Percentiles rank a stretch among this genome's conserved stretches.
Evolutionary conservation across 2,113 vertebrate species (phyloP).

Genomic region (Neoarius graeffei): DNA sequence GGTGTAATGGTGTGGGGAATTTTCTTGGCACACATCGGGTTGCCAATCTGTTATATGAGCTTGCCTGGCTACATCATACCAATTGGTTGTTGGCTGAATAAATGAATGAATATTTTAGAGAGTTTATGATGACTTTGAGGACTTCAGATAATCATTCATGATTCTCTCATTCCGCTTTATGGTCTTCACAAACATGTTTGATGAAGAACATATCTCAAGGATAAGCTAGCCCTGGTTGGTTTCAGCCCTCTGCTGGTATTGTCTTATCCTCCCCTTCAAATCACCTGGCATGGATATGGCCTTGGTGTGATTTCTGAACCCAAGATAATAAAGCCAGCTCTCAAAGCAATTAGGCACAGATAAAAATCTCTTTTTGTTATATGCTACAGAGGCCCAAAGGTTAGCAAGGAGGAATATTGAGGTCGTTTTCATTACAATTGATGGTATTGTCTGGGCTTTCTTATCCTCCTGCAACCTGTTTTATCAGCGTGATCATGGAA

Average conservation of each 20-base stretch:
- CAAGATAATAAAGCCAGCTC: conserved; percentile 46
- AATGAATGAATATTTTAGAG: neutral
- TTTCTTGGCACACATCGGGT: neutral
- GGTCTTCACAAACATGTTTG: conserved; percentile 9
- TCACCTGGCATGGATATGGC: conserved; percentile 17
- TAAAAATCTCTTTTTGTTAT: conserved; percentile 49
- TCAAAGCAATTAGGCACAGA: conserved; percentile 55
- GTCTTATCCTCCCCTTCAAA: conserved; percentile 28
- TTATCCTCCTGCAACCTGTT: conserved; percentile 37
- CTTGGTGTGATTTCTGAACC: conserved; percentile 13
- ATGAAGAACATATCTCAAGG: conserved; percentile 7
- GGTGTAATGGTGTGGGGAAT: neutral
- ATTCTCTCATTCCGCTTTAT: neutral
- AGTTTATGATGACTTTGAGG: neutral
- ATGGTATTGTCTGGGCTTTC: conserved; percentile 45
- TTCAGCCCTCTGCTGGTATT: conserved; percentile 11
- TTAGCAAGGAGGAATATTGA: conserved; percentile 48
- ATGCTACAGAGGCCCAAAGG: conserved; percentile 34
- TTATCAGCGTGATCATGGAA: conserved; percentile 10
- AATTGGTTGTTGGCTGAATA: neutral
- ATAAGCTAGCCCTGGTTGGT: neutral
- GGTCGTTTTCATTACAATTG: conserved; percentile 57
- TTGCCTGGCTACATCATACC: neutral
- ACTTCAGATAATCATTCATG: neutral
- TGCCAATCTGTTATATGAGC: neutral